Evolutionary conservation across 1,140 invertebrate species (phyloP), one percentile per base, ranked within the genome.

Genomic region (Drosophila melanica): DNA sequence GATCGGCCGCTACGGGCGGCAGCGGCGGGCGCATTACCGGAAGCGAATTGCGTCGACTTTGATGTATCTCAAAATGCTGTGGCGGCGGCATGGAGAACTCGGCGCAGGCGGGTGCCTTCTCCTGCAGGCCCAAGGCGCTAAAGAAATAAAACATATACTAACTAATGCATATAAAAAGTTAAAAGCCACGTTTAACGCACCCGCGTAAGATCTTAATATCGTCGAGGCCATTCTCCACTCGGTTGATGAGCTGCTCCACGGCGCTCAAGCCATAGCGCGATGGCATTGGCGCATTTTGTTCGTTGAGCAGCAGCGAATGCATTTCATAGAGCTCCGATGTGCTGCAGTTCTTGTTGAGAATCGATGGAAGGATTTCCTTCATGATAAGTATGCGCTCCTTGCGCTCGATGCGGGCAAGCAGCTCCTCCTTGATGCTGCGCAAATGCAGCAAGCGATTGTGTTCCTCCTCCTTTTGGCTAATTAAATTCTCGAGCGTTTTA

Each of bases 381-480:
- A 87, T 66, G 11, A 89, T 45, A 0, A 77, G 6, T 5, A 77
- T 10, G 7, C 76, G 72, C 39, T 82, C 68, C 58, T 54, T 80
- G 7, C 73, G 70, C 41, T 80, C 37, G 9, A 89, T 9, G 7
- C 84, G 73, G 0, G 44, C 53, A 0, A 39, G 63, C 7, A 89
- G 33, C 55, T 89, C 84, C 11, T 68, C 33, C 12, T 89, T 89
- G 5, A 80, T 48, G 45, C 51, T 59, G 10, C 79, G 73, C 39
- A 89, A 53, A 5, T 89, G 70, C 0, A 70, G 42, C 10, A 89
- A 47, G 2, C 84, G 80, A 77, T 90, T 90, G 9, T 57, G 55
- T 14, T 89, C 84, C n/a, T 84, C 80, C 47, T 90, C 85, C 42
- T 89, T 84, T 12, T 74, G 37, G 6, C 11, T 11, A 1, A 90